Evolutionary conservation across 2,888 invertebrate genomes (phyloP), one percentile per base, ranked within the genome.

Genomic region (Ceraclea dissimilis): DNA sequence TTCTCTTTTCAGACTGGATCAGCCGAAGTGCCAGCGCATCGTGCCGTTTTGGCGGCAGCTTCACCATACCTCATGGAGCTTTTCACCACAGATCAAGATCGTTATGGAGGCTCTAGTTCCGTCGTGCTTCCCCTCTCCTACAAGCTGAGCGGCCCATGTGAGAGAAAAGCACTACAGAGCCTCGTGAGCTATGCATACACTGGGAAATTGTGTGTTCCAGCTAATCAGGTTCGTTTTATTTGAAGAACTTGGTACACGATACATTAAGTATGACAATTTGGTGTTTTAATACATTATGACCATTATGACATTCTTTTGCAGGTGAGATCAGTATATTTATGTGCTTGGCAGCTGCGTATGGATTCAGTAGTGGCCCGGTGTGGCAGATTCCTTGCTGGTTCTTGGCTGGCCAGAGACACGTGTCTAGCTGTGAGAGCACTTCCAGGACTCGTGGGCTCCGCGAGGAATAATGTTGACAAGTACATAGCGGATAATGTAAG

Each of bases 131-230:
- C 63, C 6, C 57, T 80, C 52, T 79, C 78, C 10, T 84, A 82
- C 69, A 82, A 82, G 66, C 70, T 86, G 62, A 82, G 81, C 67
- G 82, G 81, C 16, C 80, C 81, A 43, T 74, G 85, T 60, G 84
- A 86, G 65, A 81, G 77, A 64, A 79, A 78, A 48, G 86, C 89
- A 49, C 77, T 93, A 67, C 83, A 86, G 64, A 81, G 83, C 61
- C 79, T 93, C 47, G 82, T 93, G 49, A 86, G 90, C 68, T 93
- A 86, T 74, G 88, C 88, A 49, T 93, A 93, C 74, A 90, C 91
- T 16, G 84, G 88, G 22, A 81, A 82, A 71, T 68, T 82, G 63
- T 71, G 73, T 59, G 79, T 79, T 60, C 74, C 74, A 54, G 71
- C 76, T 60, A 67, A 67, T 47, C 73, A 74, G 62, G 82, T 75